Percentiles rank a stretch among this genome's conserved stretches.
Evolutionary conservation across 2,113 vertebrate species (phyloP).

Genomic region (Rallus limicola): DNA sequence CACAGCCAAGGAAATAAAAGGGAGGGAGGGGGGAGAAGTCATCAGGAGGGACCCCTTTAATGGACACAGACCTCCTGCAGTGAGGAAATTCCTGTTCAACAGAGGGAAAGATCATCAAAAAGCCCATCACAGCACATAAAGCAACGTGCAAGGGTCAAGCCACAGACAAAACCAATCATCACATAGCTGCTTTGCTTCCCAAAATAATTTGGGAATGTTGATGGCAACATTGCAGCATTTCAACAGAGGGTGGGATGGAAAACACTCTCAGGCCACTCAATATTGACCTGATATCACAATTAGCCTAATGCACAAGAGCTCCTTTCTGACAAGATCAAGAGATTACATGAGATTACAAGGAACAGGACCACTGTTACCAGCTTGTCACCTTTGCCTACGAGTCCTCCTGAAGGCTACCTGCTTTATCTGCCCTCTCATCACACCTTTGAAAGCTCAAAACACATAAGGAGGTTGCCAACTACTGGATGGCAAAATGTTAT

Average conservation of each 20-base stretch:
- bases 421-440: neutral
- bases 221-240: neutral
- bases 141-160: neutral
- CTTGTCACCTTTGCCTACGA: neutral
- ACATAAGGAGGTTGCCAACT: neutral
- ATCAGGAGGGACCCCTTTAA: neutral
- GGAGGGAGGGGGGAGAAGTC: neutral
- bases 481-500: neutral
- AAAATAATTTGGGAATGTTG: neutral
- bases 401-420: neutral
- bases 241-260: neutral
- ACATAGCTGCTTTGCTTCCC: neutral
- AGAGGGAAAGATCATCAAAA: neutral
- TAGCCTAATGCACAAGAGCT: neutral
- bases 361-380: neutral
- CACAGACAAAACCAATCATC: neutral
- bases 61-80: neutral
- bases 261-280: neutral
- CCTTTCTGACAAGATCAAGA: neutral
- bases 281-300: neutral
- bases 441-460: neutral
- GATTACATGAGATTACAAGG: neutral
- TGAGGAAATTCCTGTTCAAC: neutral
- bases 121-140: neutral
- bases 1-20: conserved; percentile 16